Evolutionary conservation across 2,113 vertebrate genomes (phyloP).

Genomic region (Picathartes gymnocephalus): DNA sequence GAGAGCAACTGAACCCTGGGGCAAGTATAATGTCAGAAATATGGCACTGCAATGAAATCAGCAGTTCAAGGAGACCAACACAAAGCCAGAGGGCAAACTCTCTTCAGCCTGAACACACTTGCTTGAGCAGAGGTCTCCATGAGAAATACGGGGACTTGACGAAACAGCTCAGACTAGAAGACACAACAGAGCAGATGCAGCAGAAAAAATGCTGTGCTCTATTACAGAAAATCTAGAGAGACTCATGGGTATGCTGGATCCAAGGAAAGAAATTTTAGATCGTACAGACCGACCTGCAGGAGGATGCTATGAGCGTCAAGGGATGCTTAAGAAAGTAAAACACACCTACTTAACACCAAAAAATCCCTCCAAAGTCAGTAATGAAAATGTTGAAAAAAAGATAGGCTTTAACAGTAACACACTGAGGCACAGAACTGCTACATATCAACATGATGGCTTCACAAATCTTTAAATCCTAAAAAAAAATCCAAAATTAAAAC

Average conservation of each 20-base stretch:
- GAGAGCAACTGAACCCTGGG: not conserved
- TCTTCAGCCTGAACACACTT: not conserved
- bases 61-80: not conserved
- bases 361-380: fast-evolving
- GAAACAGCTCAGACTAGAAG: not conserved
- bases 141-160: not conserved
- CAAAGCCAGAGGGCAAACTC: not conserved
- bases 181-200: not conserved
- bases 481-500: not conserved
- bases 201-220: not conserved
- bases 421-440: not conserved
- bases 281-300: not conserved
- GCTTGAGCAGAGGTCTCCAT: not conserved
- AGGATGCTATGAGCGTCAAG: not conserved
- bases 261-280: not conserved
- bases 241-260: not conserved
- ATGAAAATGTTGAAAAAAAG: not conserved
- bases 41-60: not conserved
- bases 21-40: not conserved
- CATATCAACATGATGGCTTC: fast-evolving
- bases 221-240: not conserved
- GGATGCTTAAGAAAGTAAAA: not conserved
- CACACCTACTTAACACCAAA: not conserved
- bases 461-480: not conserved
- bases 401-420: not conserved